A percentile compares a stretch with the other conserved stretches of the same genome.
Conservation (phyloP, 2,113 vertebrate genomes). For the Paraplagusia blochii region DNA sequence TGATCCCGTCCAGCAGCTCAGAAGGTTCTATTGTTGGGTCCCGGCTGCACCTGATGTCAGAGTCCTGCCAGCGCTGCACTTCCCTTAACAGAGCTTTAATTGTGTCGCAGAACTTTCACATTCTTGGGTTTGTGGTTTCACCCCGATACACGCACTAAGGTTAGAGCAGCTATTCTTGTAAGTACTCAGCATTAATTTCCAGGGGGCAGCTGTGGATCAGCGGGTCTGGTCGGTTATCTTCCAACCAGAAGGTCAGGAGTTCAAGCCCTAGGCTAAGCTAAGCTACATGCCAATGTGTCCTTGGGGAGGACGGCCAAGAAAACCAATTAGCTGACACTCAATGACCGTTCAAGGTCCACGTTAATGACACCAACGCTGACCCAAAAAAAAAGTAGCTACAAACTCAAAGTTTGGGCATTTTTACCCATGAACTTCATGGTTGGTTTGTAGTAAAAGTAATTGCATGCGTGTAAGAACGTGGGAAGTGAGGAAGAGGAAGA, state of each 20-base stretch:
- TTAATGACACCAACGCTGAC: too few relatives aligned
- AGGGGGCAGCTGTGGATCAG: too few relatives aligned
- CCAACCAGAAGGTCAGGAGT: too few relatives aligned
- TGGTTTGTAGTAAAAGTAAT: slow-evolving; percentile 30
- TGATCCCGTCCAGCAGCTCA: slow-evolving; percentile 39
- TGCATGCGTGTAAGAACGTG: slow-evolving; percentile 34
- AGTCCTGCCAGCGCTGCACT: slow-evolving; percentile 36
- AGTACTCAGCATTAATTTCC: too few relatives aligned
- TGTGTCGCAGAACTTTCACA: slow-evolving; percentile 56
- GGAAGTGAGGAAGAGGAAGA: background rate
- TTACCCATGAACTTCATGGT: slow-evolving; percentile 24
- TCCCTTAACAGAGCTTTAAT: slow-evolving; percentile 62
- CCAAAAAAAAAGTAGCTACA: too few relatives aligned
- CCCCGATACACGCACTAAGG: slow-evolving; percentile 18
- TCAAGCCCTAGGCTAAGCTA: too few relatives aligned
- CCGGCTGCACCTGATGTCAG: slow-evolving; percentile 60
- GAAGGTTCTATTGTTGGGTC: slow-evolving; percentile 43
- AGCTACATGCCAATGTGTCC: too few relatives aligned
- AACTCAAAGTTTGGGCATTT: background rate
- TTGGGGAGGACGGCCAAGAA: too few relatives aligned
- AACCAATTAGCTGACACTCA: too few relatives aligned
- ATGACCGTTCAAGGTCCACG: too few relatives aligned
- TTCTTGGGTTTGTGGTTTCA: slow-evolving; percentile 51
- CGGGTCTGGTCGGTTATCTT: too few relatives aligned
- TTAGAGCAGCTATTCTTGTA: too few relatives aligned